phyloP scores from a whole-genome alignment of 2,888 invertebrate genomes.

The Oxyteleia sp. region DNA sequence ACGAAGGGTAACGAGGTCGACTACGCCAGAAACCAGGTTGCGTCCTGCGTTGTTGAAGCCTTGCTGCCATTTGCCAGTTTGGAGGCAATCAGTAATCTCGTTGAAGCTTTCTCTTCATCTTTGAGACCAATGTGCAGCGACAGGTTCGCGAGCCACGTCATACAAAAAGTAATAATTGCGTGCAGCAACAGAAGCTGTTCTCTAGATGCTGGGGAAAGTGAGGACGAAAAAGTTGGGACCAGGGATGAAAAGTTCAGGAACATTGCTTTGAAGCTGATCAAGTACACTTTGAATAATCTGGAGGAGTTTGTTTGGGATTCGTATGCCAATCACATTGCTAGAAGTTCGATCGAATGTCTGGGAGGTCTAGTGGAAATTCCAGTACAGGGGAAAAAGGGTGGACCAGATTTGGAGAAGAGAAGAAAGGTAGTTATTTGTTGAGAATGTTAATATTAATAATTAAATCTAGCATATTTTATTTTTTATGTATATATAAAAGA shows the following conservation, averaged over 20 bases:
- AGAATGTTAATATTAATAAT: not conserved
- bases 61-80: conserved; percentile 91
- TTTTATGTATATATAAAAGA: too few species aligned
- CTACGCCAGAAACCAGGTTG: conserved; percentile 93
- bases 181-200: too few species aligned
- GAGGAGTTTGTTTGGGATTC: conserved; percentile 94
- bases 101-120: conserved; percentile 90
- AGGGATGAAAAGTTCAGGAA: too few species aligned
- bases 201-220: too few species aligned
- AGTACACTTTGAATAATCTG: conserved; percentile 94
- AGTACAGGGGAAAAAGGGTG: conserved; percentile 57
- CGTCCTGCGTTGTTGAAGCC: conserved; percentile 93
- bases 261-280: conserved; percentile 91
- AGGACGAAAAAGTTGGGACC: too few species aligned
- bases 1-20: conserved; percentile 92
- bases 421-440: conserved; percentile 75
- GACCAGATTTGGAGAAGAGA: conserved; percentile 74
- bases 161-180: too few species aligned
- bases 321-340: conserved; percentile 93
- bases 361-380: conserved; percentile 89
- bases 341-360: conserved; percentile 91
- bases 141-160: conserved; percentile 92
- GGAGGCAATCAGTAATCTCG: conserved; percentile 90
- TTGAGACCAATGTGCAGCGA: conserved; percentile 92
- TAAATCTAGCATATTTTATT: too few species aligned